Conservation (phyloP, 2,888 invertebrate species). For the Eupeodes latifasciatus region DNA sequence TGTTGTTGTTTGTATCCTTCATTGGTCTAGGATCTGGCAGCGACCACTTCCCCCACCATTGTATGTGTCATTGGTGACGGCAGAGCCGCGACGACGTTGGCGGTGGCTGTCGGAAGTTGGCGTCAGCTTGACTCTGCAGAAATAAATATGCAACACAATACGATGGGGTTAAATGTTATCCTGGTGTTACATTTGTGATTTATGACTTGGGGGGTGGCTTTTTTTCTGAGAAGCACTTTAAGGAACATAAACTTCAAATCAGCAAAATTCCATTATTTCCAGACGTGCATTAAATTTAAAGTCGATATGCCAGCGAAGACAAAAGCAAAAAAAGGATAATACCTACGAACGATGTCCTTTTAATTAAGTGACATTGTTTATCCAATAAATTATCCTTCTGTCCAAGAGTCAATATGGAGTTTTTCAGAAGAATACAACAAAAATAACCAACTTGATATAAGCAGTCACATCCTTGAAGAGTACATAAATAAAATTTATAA, state of each 20-base stretch:
- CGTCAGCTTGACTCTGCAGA: slow-evolving; percentile 8
- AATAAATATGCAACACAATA: slow-evolving; percentile 15
- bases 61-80: slow-evolving; percentile 17
- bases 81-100: neutral
- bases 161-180: slow-evolving; percentile 48
- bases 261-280: slow-evolving; percentile 1
- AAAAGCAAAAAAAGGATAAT: slow-evolving; percentile 60
- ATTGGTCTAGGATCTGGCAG: slow-evolving; percentile 44
- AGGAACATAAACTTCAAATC: neutral
- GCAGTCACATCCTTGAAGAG: slow-evolving; percentile 46
- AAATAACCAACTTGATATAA: slow-evolving; percentile 21
- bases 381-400: slow-evolving; percentile 46
- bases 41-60: slow-evolving; percentile 14
- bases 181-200: slow-evolving; percentile 67
- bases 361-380: slow-evolving; percentile 71
- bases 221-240: neutral
- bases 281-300: neutral
- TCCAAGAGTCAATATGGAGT: slow-evolving; percentile 31
- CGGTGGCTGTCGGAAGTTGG: no score
- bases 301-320: slow-evolving; percentile 15
- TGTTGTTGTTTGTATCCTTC: neutral
- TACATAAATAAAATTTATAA: slow-evolving; percentile 36
- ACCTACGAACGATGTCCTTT: slow-evolving; percentile 28
- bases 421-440: slow-evolving; percentile 8
- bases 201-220: slow-evolving; percentile 44